Base-by-base conservation (phyloP, 1,140 invertebrate species). In the Drosophila baimaii region DNA sequence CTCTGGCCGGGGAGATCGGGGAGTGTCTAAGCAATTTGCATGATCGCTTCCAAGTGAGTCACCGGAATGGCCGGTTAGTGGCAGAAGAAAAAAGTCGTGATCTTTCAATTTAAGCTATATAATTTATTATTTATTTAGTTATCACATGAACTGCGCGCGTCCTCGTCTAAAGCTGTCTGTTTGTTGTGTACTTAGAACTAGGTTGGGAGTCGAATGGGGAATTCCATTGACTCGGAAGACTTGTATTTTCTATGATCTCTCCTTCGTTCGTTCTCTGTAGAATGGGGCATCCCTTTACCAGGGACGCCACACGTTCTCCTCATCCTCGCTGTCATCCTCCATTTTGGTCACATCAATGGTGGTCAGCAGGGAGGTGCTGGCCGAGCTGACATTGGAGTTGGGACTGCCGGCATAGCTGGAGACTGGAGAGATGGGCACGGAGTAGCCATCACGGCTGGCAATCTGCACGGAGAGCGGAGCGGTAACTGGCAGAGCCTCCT, bases 251-350 rank as follows among this genome's bases (percentile, higher is more conserved):
- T 49, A 37, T 51, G 41, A 69, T 64, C 29, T 61, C 37, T 57
- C 62, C 58, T 9, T 52, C 8, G 13, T 12, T 29, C 9, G 39
- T 31, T 44, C 31, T 4, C 19, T n/a, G n/a, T 12, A 12, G 23
- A 25, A 13, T 19, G 10, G 2, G 9, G 1, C 1, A 19, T n/a
- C 15, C 23, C 17, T 15, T 54, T 93, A 95, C 95, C 95, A 95
- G 10, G 95, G 95, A 76, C 95, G 92, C 95, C 95, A 95, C 29
- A 95, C 93, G 51, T 94, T 92, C 65, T 95, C 94, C 69, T 92
- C 91, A 17, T 54, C 92, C 79, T 79, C 94, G 92, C 47, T 93
- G 93, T 90, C 90, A 0, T 72, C 63, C 41, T 75, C 77, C 49
- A 82, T 70, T 59, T 81, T 89, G 54, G 49, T 69, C 7, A 81